A percentile compares a stretch with the other conserved stretches of the same genome.
These are phyloP conservation scores for Hemicentrotus pulcherrimus DNA, from an alignment of 35 echinoderm and acorn worm species.

Conservation along the genomic window DNA sequence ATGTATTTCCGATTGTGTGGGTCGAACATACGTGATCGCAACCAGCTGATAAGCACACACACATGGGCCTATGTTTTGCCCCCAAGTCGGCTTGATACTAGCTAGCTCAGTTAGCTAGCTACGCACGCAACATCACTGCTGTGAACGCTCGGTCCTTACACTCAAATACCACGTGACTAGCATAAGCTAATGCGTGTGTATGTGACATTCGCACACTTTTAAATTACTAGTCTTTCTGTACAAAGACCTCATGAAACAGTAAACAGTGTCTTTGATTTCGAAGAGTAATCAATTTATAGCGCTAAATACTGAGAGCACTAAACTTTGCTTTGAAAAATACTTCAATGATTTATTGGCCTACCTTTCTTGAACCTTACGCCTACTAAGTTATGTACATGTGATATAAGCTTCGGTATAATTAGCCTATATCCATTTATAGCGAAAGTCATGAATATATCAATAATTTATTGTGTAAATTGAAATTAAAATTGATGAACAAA, in stretches of 20 bases:
- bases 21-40: background rate
- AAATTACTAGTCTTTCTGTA: background rate
- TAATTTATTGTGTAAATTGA: no score
- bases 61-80: slow-evolving; percentile 16
- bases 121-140: slow-evolving; percentile 1
- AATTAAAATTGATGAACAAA: no score
- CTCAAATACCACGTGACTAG: background rate
- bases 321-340: background rate
- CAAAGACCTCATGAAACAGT: background rate
- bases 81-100: background rate
- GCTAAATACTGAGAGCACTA: background rate
- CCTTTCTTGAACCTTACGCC: no score
- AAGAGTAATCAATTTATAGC: background rate
- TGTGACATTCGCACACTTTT: slow-evolving; percentile 10
- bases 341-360: no score
- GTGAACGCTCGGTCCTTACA: slow-evolving; percentile 7
- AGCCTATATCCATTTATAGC: no score
- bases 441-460: no score
- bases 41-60: slow-evolving; percentile 9
- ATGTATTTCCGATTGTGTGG: background rate
- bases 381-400: no score
- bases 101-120: background rate
- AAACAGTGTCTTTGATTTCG: background rate
- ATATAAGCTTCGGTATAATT: no score
- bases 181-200: background rate